These are phyloP conservation scores for Brienomyrus longianalis DNA, from an alignment of 2,113 vertebrate species.

Conservation along the genomic window DNA sequence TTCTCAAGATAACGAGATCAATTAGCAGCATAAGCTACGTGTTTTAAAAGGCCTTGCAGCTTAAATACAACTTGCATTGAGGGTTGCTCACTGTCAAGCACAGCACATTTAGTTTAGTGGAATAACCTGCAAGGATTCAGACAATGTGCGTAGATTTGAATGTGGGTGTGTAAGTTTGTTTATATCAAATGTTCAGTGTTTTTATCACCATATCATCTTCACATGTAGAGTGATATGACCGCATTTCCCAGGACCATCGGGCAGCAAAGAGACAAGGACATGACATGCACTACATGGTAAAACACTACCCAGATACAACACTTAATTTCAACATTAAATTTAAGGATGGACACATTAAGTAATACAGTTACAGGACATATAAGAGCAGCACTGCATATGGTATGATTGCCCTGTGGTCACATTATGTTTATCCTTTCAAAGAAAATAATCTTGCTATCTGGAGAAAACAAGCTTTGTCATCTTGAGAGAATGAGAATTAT, in stretches of 20 bases:
- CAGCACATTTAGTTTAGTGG: not conserved
- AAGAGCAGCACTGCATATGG: not conserved
- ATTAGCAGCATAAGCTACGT: not conserved
- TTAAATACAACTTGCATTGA: not conserved
- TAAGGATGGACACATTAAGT: not conserved
- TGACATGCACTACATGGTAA: not conserved
- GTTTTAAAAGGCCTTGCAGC: not conserved
- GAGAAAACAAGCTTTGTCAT: not conserved
- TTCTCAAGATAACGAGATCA: not conserved
- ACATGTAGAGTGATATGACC: not conserved
- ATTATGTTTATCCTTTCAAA: not conserved
- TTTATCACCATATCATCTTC: not conserved
- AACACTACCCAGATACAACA: not conserved
- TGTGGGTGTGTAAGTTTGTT: not conserved
- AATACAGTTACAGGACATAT: not conserved
- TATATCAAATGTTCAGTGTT: not conserved
- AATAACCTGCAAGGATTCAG: too few relatives aligned
- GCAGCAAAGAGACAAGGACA: not conserved
- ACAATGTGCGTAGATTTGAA: not conserved
- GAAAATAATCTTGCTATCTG: not conserved
- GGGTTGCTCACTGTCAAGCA: not conserved
- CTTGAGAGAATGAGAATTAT: not conserved
- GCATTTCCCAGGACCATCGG: not conserved
- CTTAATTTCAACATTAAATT: not conserved
- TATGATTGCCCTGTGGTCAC: not conserved